These are phyloP conservation scores for Keiferia lycopersicella DNA, from an alignment of 2,888 invertebrate genomes.

Conservation along the genomic window DNA sequence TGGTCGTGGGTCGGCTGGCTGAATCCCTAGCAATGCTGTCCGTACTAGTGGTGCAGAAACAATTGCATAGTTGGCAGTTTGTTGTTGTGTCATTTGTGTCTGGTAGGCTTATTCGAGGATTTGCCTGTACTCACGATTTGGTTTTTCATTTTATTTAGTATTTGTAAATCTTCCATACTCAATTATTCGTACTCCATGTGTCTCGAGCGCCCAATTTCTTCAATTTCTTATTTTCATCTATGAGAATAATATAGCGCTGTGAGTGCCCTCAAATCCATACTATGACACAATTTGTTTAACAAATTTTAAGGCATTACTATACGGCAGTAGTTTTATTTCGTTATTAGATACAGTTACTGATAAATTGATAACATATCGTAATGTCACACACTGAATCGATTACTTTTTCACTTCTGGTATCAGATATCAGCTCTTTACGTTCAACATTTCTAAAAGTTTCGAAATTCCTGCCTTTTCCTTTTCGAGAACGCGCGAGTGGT, in stretches of 20 bases:
- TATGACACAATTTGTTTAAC: not conserved
- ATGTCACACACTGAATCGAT: not conserved
- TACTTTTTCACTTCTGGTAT: not conserved
- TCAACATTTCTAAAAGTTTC: not conserved
- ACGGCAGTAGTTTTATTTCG: not conserved
- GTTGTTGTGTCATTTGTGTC: conserved; percentile 2
- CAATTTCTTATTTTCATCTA: too few relatives aligned
- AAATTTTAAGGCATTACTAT: not conserved
- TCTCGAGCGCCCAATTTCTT: too few relatives aligned
- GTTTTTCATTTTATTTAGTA: too few relatives aligned
- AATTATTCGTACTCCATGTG: too few relatives aligned
- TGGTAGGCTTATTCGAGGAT: not conserved
- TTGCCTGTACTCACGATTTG: too few relatives aligned
- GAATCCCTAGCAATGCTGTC: conserved; percentile 24
- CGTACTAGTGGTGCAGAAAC: conserved; percentile 16
- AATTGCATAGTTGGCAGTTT: conserved; percentile 18
- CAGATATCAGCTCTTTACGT: not conserved
- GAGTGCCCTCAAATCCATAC: too few relatives aligned
- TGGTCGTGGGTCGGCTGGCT: conserved; percentile 20
- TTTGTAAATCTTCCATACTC: too few relatives aligned
- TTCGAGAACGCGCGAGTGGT: not conserved
- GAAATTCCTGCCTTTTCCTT: not conserved
- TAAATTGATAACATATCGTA: not conserved
- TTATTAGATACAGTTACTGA: not conserved
- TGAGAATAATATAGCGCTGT: too few relatives aligned